Evolutionary conservation across 2,797 vertebrate species (phyloP), one percentile per base, ranked within the genome.

Genomic region (Takifugu ocellatus): DNA sequence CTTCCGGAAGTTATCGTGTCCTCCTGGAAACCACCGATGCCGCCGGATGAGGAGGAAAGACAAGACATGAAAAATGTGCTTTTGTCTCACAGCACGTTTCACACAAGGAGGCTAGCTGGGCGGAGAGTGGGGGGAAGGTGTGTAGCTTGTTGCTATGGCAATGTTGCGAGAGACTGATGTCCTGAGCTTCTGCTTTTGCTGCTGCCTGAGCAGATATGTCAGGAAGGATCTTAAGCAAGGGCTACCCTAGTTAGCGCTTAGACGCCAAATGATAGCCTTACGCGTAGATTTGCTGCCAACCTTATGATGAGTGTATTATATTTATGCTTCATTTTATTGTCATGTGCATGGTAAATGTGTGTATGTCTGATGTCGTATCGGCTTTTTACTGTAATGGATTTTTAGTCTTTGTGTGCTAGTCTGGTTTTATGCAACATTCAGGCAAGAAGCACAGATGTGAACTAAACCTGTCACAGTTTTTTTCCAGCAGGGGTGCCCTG

Each of bases 1-100:
- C 84, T 96, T 96, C 52, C 93, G 91, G 78, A 96, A 95, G 84
- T 96, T 94, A 72, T 96, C 94, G 2, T 96, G 94, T 49, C 94
- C 94, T 70, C 94, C 94, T 96, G 81, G 52, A 61, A 78, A 86
- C 75, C 3, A 14, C 36, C 49, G 50, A 59, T 9, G 15, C 59
- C 56, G 27, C 54, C 56, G 70, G 2, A 54, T 50, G 12, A 24
- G 58, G n/a, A 10, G 39, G 71, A 17, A 69, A 33, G 56, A 21
- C 55, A 36, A 68, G 54, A 58, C 44, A 70, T 1, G 49, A 56
- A 51, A 46, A 46, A 33, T 33, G 31, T 33, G 31, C 31, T 33
- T 10, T 33, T 33, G 31, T 33, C 31, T 33, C 7, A 33, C 4
- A 33, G 31, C 31, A 33, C 44, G 44, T 6, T 25, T 25, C 17